These are phyloP conservation scores for Trichogramma evanescens DNA, from an alignment of 2,888 invertebrate species.

Conservation along the genomic window DNA sequence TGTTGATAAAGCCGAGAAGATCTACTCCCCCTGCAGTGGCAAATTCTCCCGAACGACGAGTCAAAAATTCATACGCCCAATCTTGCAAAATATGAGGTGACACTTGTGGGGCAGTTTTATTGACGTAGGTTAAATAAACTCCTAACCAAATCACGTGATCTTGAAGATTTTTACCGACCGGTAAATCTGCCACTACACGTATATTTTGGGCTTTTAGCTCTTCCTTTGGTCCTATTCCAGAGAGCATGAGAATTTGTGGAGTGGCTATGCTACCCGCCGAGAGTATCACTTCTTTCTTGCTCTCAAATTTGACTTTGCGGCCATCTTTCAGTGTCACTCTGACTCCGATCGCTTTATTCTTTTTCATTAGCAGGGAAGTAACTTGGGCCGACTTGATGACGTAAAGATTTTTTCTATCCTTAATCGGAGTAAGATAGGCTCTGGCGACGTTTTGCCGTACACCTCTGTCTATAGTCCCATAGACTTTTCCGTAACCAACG, in stretches of 20 bases:
- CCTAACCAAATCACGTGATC: conserved; percentile 49
- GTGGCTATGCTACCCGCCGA: conserved; percentile 61
- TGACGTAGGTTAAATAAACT: conserved; percentile 23
- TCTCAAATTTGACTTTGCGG: conserved; percentile 33
- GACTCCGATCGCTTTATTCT: conserved; percentile 45
- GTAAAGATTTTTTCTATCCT: conserved; percentile 53
- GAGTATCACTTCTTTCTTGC: conserved; percentile 58
- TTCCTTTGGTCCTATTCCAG: conserved; percentile 56
- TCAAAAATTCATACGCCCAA: conserved; percentile 43
- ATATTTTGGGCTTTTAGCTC: conserved; percentile 49
- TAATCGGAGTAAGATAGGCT: conserved; percentile 47
- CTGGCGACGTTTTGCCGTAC: conserved; percentile 45
- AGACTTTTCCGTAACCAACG: conserved; percentile 50
- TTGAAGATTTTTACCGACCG: conserved; percentile 54
- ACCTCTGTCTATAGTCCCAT: conserved; percentile 47
- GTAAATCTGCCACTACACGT: conserved; percentile 45
- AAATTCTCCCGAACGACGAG: conserved; percentile 47
- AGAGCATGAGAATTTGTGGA: conserved; percentile 63
- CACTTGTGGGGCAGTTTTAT: conserved; percentile 10
- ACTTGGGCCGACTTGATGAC: conserved; percentile 55
- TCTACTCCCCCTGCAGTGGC: conserved; percentile 48
- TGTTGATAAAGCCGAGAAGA: conserved; percentile 53
- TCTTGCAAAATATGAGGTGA: conserved; percentile 25
- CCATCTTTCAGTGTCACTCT: conserved; percentile 42
- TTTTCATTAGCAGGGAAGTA: conserved; percentile 52